A percentile compares a stretch with the other conserved stretches of the same genome.
These are phyloP conservation scores for Remorina albescens DNA, from an alignment of 2,797 vertebrate species.

Conservation along the genomic window DNA sequence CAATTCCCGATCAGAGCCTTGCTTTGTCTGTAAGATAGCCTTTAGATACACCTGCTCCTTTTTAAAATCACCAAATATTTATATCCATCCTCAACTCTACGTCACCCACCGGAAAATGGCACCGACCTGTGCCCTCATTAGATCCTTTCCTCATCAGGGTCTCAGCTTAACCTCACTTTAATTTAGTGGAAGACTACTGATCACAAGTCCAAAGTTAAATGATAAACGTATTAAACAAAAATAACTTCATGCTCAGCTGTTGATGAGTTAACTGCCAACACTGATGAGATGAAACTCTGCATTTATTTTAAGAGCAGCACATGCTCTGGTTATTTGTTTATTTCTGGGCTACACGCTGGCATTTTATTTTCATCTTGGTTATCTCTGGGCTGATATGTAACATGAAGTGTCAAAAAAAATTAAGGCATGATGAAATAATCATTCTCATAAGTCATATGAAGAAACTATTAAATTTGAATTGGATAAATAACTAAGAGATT, in stretches of 20 bases:
- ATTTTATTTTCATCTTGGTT: conserved; percentile 8
- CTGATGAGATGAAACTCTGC: conserved; percentile 13
- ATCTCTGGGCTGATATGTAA: neutral
- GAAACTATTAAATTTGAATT: neutral
- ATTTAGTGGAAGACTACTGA: neutral
- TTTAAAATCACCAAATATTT: neutral
- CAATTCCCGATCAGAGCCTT: conserved; percentile 34
- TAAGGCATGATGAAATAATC: neutral
- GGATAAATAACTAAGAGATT: neutral
- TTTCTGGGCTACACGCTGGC: conserved; percentile 1
- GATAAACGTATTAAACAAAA: neutral
- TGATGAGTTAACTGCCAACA: neutral
- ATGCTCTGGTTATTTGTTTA: conserved; percentile 4
- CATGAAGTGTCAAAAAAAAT: neutral
- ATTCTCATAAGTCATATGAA: neutral
- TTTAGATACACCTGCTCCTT: neutral
- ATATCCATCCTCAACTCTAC: neutral
- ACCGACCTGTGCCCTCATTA: neutral
- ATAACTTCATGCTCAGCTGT: neutral
- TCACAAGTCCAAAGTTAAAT: neutral
- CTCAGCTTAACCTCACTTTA: neutral
- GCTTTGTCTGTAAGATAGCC: conserved; percentile 19
- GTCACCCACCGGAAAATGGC: neutral
- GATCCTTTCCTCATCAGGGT: neutral
- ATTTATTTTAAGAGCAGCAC: conserved; percentile 17